Percentiles rank a stretch among this genome's conserved stretches.
phyloP scores from a whole-genome alignment of 2,113 vertebrate species.

The Perccottus glenii region DNA sequence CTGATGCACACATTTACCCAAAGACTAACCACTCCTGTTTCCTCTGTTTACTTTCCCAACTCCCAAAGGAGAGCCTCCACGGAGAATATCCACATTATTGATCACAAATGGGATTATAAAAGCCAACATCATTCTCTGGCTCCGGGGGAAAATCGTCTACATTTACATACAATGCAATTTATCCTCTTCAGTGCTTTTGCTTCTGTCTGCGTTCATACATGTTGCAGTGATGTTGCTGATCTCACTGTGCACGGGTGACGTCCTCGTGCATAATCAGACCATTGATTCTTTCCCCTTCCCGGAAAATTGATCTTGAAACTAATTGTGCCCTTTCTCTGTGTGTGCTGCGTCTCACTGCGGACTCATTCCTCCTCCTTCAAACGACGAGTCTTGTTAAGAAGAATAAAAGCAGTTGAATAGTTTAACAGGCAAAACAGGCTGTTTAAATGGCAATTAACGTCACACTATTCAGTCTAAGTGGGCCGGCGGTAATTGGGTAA shows the following conservation, averaged over 20 bases:
- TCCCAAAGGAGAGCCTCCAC: conserved; percentile 49
- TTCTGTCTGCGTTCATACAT: background rate
- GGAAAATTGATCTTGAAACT: conserved; percentile 71
- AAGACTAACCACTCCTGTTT: conserved; percentile 3
- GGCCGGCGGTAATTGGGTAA: conserved; percentile 45
- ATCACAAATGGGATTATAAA: conserved; percentile 71
- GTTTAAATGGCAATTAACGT: conserved; percentile 64
- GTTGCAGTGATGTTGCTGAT: conserved; percentile 58
- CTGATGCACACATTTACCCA: conserved; percentile 19
- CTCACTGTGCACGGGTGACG: conserved; percentile 61
- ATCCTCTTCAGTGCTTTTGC: conserved; percentile 31
- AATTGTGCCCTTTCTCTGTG: conserved; percentile 71
- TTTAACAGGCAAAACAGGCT: conserved; percentile 48
- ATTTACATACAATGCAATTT: conserved; percentile 54
- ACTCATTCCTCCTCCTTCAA: conserved; percentile 49
- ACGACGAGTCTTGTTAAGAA: conserved; percentile 54
- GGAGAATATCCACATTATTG: conserved; percentile 64
- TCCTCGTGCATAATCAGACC: conserved; percentile 69
- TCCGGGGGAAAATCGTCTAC: conserved; percentile 46
- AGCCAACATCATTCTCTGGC: conserved; percentile 55
- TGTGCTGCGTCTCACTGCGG: conserved; percentile 32
- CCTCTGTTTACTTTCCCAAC: conserved; percentile 40
- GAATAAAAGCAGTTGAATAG: conserved; percentile 50
- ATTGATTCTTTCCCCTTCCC: conserved; percentile 63
- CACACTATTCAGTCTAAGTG: conserved; percentile 52